These are phyloP conservation scores for Todiramphus saurophagus DNA, from an alignment of 2,113 vertebrate species.

Conservation along the genomic window DNA sequence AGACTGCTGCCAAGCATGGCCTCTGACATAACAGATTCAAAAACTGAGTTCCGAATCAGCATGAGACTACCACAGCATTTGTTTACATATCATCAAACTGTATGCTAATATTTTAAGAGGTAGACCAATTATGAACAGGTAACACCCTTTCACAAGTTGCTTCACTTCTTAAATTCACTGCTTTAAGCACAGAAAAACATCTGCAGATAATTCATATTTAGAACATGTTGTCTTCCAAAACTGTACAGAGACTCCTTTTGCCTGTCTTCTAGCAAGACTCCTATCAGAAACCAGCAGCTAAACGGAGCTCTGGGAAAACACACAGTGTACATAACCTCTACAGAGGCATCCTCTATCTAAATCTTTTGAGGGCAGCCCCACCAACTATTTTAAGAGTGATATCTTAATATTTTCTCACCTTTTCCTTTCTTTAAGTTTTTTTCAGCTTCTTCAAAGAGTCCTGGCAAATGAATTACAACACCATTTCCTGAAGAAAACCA, in stretches of 20 bases:
- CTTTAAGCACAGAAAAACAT: not conserved
- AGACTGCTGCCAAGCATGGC: not conserved
- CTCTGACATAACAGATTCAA: not conserved
- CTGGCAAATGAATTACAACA: constrained; percentile 96
- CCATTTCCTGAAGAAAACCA: constrained; percentile 87
- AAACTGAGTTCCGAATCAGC: not conserved
- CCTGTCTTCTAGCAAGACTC: not conserved
- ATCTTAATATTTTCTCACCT: constrained; percentile 74
- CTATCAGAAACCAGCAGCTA: not conserved
- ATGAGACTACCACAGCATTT: not conserved
- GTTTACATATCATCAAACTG: not conserved
- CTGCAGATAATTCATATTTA: not conserved
- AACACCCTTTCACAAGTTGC: not conserved
- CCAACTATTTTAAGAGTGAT: not conserved
- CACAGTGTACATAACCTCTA: not conserved
- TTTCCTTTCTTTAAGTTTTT: constrained; percentile 94
- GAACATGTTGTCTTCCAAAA: not conserved
- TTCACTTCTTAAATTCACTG: not conserved
- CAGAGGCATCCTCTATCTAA: not conserved
- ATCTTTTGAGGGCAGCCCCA: not conserved
- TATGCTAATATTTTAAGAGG: not conserved
- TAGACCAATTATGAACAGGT: not conserved
- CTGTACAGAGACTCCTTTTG: not conserved
- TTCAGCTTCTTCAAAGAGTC: constrained; percentile 96
- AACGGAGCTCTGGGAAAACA: not conserved